Conservation (phyloP, 1,140 invertebrate genomes). For the Hypothenemus hampei region DNA sequence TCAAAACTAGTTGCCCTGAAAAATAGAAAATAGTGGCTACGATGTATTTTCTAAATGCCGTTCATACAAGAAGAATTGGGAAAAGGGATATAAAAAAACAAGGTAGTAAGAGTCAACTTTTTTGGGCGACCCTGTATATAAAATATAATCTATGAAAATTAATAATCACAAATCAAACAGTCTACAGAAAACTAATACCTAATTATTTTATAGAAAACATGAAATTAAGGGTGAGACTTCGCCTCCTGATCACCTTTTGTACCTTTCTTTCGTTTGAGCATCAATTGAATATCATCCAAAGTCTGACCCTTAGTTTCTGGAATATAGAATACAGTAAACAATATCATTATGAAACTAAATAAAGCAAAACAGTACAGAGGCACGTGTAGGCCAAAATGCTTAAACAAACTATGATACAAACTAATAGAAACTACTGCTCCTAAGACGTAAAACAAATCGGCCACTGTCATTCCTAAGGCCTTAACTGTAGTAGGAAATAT, state of each 20-base stretch:
- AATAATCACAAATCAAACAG: too few relatives aligned
- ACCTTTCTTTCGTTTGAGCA: conserved; percentile 53
- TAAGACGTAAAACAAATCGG: conserved; percentile 18
- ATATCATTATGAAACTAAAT: conserved; percentile 53
- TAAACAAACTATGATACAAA: conserved; percentile 52
- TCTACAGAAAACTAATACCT: too few relatives aligned
- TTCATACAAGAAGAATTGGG: too few relatives aligned
- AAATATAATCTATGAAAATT: too few relatives aligned
- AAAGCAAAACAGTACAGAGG: conserved; percentile 64
- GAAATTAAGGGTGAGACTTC: background rate
- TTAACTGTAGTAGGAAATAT: conserved; percentile 59
- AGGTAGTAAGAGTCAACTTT: too few relatives aligned
- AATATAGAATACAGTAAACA: conserved; percentile 58
- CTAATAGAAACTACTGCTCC: conserved; percentile 53
- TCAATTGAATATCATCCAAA: conserved; percentile 62
- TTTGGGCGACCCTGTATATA: too few relatives aligned
- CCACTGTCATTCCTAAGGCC: conserved; percentile 38
- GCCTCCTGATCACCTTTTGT: conserved; percentile 52
- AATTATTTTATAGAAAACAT: too few relatives aligned
- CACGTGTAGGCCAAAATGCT: conserved; percentile 38
- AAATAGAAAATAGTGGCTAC: too few relatives aligned
- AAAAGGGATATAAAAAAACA: too few relatives aligned
- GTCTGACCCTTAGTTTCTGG: conserved; percentile 74
- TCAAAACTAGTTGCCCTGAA: too few relatives aligned
- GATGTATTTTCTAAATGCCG: too few relatives aligned